Base-by-base conservation (phyloP, 2,888 invertebrate genomes). In the Cerastis leucographa region DNA sequence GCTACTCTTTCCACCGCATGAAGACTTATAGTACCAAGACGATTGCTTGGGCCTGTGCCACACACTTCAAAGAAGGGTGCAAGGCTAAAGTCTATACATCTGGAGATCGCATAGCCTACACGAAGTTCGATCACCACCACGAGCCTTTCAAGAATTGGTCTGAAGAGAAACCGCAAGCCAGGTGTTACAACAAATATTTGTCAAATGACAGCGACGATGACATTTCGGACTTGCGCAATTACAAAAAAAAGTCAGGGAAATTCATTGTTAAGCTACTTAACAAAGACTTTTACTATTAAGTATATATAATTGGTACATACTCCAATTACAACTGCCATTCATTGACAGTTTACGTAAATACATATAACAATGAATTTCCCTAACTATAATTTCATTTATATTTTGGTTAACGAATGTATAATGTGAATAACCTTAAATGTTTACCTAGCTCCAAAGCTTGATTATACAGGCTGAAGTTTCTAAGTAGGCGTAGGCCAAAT, bases 61-160 rank as follows among this genome's bases (percentile, higher is more conserved):
- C 80, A 12, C 79, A 80, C 49, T 79, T 70, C 40, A 83, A 71
- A 35, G 79, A 54, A 66, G 78, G 83, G 11, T 79, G 83, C 68
- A 79, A 83, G n/a, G 83, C 79, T 22, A 79, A 64, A 35, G 22
- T 79, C n/a, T 54, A 83, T 42, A 83, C 78, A 54, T 67, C 78
- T 2, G 68, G 61, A 1, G 51, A 79, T 35, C 35, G 29, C 22
- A 19, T 79, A 35, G 29, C 78, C 19, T 64, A 25, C 22, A 83
- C n/a, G 11, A 79, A 78, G 22, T 83, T 77, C 0, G 1, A 8
- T 3, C 83, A 83, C 35, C 46, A 68, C 2, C 79, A 79, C 11
- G 1, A 7, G 25, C 67, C 79, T 25, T 35, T 8, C 0, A 78
- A 83, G 35, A 79, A 79, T 78, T 79, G 83, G 78, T 64, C 54